Conservation (phyloP, 2,888 invertebrate genomes). For the Diaperis boleti region DNA sequence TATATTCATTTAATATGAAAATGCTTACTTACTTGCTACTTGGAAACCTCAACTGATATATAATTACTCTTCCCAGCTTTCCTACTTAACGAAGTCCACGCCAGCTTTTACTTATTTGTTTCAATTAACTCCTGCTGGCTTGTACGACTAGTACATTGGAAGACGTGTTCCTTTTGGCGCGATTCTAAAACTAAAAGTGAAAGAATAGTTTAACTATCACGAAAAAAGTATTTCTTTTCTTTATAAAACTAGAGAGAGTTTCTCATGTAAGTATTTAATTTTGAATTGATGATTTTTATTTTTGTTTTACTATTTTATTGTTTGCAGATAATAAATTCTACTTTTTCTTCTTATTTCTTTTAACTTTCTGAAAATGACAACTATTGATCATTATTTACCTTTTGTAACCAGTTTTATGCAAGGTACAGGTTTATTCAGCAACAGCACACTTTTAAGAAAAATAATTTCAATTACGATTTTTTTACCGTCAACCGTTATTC, state of each 20-base stretch:
- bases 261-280: too few species aligned
- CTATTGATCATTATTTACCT: background rate
- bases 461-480: background rate
- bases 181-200: too few species aligned
- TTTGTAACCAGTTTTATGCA: background rate
- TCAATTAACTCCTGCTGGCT: too few species aligned
- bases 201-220: too few species aligned
- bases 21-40: background rate
- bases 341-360: background rate
- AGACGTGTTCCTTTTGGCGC: too few species aligned
- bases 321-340: too few species aligned
- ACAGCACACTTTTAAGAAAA: background rate
- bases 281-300: too few species aligned
- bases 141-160: too few species aligned
- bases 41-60: background rate
- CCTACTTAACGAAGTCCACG: background rate
- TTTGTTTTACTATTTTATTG: too few species aligned
- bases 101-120: too few species aligned
- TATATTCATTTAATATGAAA: background rate
- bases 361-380: constrained; percentile 4
- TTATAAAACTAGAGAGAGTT: too few species aligned
- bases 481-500: background rate
- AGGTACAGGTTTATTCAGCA: background rate
- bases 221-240: too few species aligned
- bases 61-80: background rate